These are phyloP conservation scores for Polypterus senegalus DNA, from an alignment of 2,113 vertebrate genomes.

Conservation along the genomic window DNA sequence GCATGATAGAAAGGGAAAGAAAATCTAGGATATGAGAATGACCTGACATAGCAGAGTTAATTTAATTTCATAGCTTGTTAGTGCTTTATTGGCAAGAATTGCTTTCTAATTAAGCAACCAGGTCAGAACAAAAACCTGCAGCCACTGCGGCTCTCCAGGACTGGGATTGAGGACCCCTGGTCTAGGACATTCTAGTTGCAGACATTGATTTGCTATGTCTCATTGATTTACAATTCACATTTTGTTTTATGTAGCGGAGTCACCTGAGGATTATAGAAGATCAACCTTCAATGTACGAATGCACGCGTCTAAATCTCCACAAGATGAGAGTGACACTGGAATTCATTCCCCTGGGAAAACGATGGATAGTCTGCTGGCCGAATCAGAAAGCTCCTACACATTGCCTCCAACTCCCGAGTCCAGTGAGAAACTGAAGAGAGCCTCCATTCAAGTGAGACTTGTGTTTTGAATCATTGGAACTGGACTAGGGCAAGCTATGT, in stretches of 20 bases:
- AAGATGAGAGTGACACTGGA: conserved; percentile 20
- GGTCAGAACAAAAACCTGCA: too few relatives aligned
- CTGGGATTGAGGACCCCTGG: too few relatives aligned
- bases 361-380: conserved; percentile 1
- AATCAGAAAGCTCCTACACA: conserved; percentile 32
- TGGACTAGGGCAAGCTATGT: neutral
- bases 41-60: too few relatives aligned
- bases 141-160: too few relatives aligned
- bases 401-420: conserved; percentile 16
- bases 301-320: conserved; percentile 17
- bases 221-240: too few relatives aligned
- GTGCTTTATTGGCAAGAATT: too few relatives aligned
- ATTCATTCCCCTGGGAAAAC: conserved; percentile 12
- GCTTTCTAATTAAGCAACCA: too few relatives aligned
- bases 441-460: conserved; percentile 29
- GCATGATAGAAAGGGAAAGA: too few relatives aligned
- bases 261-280: conserved; percentile 29
- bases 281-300: conserved; percentile 40
- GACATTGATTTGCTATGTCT: too few relatives aligned
- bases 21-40: too few relatives aligned
- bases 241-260: conserved; percentile 35
- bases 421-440: conserved; percentile 11
- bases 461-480: neutral
- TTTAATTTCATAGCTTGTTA: too few relatives aligned
- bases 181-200: too few relatives aligned